Evolutionary conservation across 2,797 vertebrate genomes (phyloP).

Genomic region (Schizopygopsis pylzovi): DNA sequence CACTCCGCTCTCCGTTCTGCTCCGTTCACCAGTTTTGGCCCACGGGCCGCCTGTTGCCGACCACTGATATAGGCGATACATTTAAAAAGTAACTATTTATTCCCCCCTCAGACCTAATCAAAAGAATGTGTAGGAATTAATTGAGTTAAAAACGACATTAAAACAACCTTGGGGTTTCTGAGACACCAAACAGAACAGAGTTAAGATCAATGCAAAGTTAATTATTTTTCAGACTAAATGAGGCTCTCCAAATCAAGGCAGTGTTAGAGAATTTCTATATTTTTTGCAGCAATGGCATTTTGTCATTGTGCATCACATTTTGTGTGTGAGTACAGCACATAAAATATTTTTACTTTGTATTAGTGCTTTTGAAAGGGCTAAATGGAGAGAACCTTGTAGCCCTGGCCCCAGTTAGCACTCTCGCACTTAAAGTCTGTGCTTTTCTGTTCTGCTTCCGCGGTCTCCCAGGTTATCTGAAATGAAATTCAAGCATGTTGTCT

Average conservation of each 20-base stretch:
- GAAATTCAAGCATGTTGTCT: slow-evolving; percentile 41
- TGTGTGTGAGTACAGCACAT: neutral
- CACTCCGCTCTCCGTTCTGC: no score
- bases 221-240: neutral
- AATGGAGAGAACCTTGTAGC: slow-evolving; percentile 1
- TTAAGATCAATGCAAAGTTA: slow-evolving; percentile 2
- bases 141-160: neutral
- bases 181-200: neutral
- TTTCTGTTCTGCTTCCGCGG: slow-evolving; percentile 21
- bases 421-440: neutral
- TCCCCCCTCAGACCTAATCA: neutral
- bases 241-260: neutral
- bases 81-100: neutral
- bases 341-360: neutral
- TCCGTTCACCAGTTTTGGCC: no score
- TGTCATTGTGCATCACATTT: neutral
- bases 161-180: neutral
- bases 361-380: slow-evolving; percentile 5
- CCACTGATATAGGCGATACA: no score
- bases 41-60: no score
- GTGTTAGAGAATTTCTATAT: neutral
- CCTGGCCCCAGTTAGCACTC: neutral
- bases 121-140: neutral
- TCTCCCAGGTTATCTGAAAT: slow-evolving; percentile 51
- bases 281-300: neutral